Base-by-base conservation (phyloP, 1,140 invertebrate species). In the Musca vetustissima region DNA sequence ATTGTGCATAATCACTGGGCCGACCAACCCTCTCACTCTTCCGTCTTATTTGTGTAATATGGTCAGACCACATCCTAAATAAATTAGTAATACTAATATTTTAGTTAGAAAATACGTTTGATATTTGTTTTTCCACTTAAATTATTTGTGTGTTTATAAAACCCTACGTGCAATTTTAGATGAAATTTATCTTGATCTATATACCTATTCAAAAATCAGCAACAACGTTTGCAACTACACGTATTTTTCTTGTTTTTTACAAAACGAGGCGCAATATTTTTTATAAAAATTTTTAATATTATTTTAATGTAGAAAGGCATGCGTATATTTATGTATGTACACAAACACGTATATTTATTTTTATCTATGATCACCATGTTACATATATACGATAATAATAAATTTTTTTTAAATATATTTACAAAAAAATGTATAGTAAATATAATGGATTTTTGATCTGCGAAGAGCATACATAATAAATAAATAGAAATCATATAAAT, bases 241-340 rank as follows among this genome's bases (percentile, higher is more conserved):
- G 36, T 43, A 21, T 61, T 21, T 61, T 61, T 19, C 57, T 61
- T 61, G 57, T 61, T 61, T 61, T 61, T 9, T 36, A 11, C 32
- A 61, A 61, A 61, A 61, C 57, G 28, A 61, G 57, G 57, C 57
- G 57, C 57, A 61, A 61, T 61, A 61, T 61, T 61, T 61, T 61
- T 61, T 61, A 61, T 61, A 61, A 61, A 61, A 55, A 32, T 59
- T 59, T 59, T 28, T 32, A 28, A 28, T 59, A 52, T 52, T 19
- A 21, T 21, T 52, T 22, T 22, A 21, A 52, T 52, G 49, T 52
- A 52, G 9, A 43, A 43, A 2, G 6, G 11, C 36, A 43, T 13
- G 13, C 36, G 13, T 43, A 28, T 59, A 59, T 57, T 9, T 61
- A 61, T 61, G 28, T 36, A 21, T 61, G 28, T 21, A 52, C 21